These are phyloP conservation scores for Thera britannica DNA, from an alignment of 2,888 invertebrate species.

Conservation along the genomic window DNA sequence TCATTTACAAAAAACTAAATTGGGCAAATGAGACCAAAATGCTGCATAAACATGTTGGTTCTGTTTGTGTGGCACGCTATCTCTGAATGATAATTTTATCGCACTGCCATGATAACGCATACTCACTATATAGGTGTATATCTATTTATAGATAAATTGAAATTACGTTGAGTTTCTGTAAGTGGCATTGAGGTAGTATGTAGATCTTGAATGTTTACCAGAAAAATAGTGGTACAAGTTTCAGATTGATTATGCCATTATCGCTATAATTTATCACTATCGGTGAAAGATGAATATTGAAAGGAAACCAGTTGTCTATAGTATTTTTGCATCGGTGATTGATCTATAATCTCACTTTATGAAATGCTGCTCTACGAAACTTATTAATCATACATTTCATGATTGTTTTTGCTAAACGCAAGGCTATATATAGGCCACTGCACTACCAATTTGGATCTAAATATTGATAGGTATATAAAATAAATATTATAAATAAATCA, in stretches of 20 bases:
- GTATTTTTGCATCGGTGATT: no score
- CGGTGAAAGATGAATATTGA: not conserved
- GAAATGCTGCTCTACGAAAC: no score
- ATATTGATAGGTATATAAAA: no score
- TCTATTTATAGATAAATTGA: conserved; percentile 56
- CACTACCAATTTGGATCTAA: no score
- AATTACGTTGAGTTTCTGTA: conserved; percentile 49
- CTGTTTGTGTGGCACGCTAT: conserved; percentile 50
- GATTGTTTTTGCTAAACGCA: no score
- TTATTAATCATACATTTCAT: no score
- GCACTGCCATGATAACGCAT: conserved; percentile 61
- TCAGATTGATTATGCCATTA: no score
- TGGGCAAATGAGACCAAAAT: not conserved
- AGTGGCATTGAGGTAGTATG: conserved; percentile 10
- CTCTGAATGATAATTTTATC: conserved; percentile 68
- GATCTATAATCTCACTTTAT: no score
- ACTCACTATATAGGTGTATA: conserved; percentile 34
- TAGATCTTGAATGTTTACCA: not conserved
- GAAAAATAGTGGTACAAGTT: no score
- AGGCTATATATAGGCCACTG: no score
- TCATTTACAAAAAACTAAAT: not conserved
- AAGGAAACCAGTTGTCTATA: not conserved
- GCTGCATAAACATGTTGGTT: conserved; percentile 40
- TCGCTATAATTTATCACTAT: no score
- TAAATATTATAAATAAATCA: no score